Evolutionary conservation across 2,113 vertebrate genomes (phyloP), one percentile per base, ranked within the genome.

Genomic region (Bubalus kerabau): DNA sequence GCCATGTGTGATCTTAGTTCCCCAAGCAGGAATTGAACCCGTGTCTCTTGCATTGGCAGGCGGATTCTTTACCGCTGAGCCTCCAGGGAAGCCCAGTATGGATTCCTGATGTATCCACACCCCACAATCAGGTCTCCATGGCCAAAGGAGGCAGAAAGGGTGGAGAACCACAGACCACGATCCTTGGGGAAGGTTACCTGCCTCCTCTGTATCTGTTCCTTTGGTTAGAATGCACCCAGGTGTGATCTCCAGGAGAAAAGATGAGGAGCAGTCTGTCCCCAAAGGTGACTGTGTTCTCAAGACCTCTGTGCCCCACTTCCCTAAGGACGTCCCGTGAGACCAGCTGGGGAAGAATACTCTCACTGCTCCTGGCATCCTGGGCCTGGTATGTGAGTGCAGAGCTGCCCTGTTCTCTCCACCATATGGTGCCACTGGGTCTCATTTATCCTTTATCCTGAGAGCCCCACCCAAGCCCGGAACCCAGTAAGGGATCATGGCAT

Each of bases 341-440:
- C 84, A 52, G 67, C 4, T 21, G n/a, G 83, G 67, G 5, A 40
- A 71, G 50, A 15, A 2, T 13, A 0, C 60, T 12, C 60, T 12
- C 4, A 1, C 32, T 10, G 4, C 52, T 21, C 2, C 1, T 4
- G 46, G 46, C 7, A 3, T 10, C 87, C 36, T 16, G 32, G 71
- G 48, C 56, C 56, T 8, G 4, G 36, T 0, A 2, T 14, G 6
- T 2, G 48, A 32, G 5, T 1, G 1, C 14, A 3, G 13, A 50
- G 54, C 40, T 24, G 26, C 21, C 59, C 40, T 13, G 7, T 50
- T 54, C 19, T 8, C 23, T 83, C 32, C 6, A 16, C 12, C 5
- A 0, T 0, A 10, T 0, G 2, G 30, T 28, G 46, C 32, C 46
- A 7, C 12, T 14, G 32, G 48, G 17, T 19, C 23, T 80, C 60